phyloP scores from a whole-genome alignment of 1,140 invertebrate species.

The Heliothis subflexa region DNA sequence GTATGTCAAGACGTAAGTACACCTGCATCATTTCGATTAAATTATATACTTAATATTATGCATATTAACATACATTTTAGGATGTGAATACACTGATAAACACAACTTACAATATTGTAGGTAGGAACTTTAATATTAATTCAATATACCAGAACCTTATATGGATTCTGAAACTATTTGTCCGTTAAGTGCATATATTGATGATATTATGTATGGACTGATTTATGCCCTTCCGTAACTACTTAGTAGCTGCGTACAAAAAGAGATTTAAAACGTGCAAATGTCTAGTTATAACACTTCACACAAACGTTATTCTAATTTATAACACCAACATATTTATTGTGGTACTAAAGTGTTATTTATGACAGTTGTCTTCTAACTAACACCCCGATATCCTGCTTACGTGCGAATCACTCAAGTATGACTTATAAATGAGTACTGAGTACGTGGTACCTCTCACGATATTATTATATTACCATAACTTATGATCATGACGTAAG shows the following conservation, averaged over 20 bases:
- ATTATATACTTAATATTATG: constrained; percentile 6
- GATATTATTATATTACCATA: constrained; percentile 36
- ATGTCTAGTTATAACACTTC: background rate
- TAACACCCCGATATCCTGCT: background rate
- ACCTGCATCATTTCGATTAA: constrained; percentile 6
- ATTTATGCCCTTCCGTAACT: too few species aligned
- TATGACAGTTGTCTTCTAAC: constrained; percentile 14
- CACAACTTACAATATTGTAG: too few species aligned
- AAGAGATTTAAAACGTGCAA: background rate
- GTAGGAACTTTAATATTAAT: too few species aligned
- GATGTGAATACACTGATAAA: too few species aligned
- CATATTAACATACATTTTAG: too few species aligned
- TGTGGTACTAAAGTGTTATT: constrained; percentile 12
- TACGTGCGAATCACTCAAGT: background rate
- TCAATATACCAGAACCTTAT: too few species aligned
- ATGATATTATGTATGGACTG: too few species aligned
- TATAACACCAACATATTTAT: background rate
- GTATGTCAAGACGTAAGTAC: background rate
- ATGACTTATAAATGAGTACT: background rate
- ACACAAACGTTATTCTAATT: background rate
- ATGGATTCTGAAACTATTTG: too few species aligned
- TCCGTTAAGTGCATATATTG: too few species aligned
- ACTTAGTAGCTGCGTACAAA: background rate
- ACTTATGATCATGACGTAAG: constrained; percentile 34
- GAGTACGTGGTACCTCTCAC: background rate